Conservation (phyloP, 2,888 invertebrate species). For the Catocala nupta region DNA sequence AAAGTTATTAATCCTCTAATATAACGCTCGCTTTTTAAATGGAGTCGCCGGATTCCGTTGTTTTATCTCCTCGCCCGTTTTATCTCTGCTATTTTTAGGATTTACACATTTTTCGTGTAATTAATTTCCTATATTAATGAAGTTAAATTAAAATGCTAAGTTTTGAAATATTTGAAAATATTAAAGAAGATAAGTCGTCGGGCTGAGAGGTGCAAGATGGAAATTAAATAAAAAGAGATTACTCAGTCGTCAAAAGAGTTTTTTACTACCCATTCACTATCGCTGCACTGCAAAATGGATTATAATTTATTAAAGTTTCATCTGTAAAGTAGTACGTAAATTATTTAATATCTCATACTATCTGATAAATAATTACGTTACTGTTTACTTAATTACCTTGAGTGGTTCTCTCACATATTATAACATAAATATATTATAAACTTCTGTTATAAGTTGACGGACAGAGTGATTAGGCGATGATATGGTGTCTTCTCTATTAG, state of each 20-base stretch:
- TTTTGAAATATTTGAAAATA: background rate
- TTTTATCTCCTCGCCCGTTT: conserved; percentile 58
- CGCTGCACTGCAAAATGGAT: background rate
- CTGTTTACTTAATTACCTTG: conserved; percentile 4
- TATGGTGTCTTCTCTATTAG: background rate
- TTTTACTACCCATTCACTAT: background rate
- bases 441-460: background rate
- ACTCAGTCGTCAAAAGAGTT: background rate
- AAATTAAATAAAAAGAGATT: conserved; percentile 3
- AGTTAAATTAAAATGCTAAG: conserved; percentile 1
- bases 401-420: conserved; percentile 7
- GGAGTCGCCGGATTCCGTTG: conserved; percentile 64
- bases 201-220: conserved; percentile 1
- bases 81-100: conserved; percentile 30
- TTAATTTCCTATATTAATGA: background rate
- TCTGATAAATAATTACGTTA: conserved; percentile 6
- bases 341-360: background rate
- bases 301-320: conserved; percentile 3
- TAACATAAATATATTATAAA: background rate
- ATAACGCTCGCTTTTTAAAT: conserved; percentile 70
- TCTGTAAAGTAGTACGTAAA: background rate
- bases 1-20: conserved; percentile 81
- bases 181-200: background rate
- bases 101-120: conserved; percentile 16
- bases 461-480: conserved; percentile 1